Base-by-base conservation (phyloP, 2,888 invertebrate species). In the Lepidochitona cinerea region DNA sequence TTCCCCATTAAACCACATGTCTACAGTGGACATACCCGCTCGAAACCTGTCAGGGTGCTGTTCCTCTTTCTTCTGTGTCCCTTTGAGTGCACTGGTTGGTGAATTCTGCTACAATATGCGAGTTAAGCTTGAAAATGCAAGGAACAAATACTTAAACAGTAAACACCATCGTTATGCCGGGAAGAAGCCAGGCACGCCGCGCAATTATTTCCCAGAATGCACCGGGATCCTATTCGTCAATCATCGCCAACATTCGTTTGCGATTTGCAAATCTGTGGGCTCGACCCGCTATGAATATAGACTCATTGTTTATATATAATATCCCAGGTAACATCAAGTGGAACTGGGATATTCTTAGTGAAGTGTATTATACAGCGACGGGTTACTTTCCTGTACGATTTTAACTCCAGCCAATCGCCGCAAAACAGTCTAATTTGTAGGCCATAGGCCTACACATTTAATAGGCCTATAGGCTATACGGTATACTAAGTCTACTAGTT, bases 181-280 rank as follows among this genome's bases (percentile, higher is more conserved):
- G 23, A 49, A 49, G 59, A 59, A 23, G 75, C 71, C 76, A 71
- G 75, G 75, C 81, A 80, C 80, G 81, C 81, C 74, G 70, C 65
- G 49, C 70, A 70, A 64, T 73, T 53, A 70, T 70, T 75, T 74
- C 81, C 81, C 81, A 81, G 14, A 72, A 80, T 81, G 81, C 81
- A 76, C 37, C 59, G 65, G 23, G 4, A 26, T 59, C 29, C 23
- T 9, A 41, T 59, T 59, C 59, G 59, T 59, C 26, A 59, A 59
- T 29, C 23, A 59, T 59, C 59, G 59, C 23, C 59, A 14, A 29
- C 59, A 1, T 59, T 26, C 59, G 59, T 59, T n/a, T n/a, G n/a
- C n/a, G n/a, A n/a, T n/a, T n/a, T n/a, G n/a, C n/a, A n/a, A n/a
- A n/a, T n/a, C n/a, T n/a, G n/a, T n/a, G n/a, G n/a, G n/a, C n/a